Percentiles rank a stretch among this genome's conserved stretches.
Evolutionary conservation across 2,113 vertebrate genomes (phyloP).

Genomic region (Sakesphorus luctuosus): DNA sequence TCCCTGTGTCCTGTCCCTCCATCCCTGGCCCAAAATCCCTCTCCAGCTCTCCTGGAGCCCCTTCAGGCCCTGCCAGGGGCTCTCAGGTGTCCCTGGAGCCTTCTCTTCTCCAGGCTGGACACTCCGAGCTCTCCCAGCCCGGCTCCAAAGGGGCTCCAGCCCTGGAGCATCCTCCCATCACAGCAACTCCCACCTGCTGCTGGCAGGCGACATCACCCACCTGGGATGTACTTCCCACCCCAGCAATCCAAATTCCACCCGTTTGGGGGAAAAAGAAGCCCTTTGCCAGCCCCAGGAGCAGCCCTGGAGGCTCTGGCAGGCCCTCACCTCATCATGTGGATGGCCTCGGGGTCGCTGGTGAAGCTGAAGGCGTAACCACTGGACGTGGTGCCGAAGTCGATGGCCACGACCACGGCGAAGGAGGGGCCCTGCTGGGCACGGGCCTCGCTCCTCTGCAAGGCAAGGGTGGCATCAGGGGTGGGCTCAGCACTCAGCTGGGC

Average conservation of each 20-base stretch:
- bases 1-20: background rate
- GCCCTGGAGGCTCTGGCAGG: accelerated
- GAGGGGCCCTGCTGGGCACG: slow-evolving; percentile 68
- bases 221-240: accelerated
- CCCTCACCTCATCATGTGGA: slow-evolving; percentile 95
- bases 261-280: accelerated
- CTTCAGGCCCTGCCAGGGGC: accelerated
- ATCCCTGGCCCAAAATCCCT: background rate
- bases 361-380: slow-evolving; percentile 98
- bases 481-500: accelerated
- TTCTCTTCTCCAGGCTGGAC: background rate
- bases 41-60: background rate
- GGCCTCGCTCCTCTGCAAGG: slow-evolving; percentile 79
- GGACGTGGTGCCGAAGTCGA: slow-evolving; percentile 95
- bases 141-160: background rate
- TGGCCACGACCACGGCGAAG: slow-evolving; percentile 91
- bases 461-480: background rate
- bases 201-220: background rate
- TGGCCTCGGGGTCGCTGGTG: slow-evolving; percentile 88
- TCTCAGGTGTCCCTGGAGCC: accelerated
- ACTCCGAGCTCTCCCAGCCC: background rate
- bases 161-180: background rate
- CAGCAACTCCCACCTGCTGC: accelerated
- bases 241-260: accelerated
- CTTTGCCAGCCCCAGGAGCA: accelerated